Conservation (phyloP, 1,140 invertebrate species). For the Drosophila aff. region DNA sequence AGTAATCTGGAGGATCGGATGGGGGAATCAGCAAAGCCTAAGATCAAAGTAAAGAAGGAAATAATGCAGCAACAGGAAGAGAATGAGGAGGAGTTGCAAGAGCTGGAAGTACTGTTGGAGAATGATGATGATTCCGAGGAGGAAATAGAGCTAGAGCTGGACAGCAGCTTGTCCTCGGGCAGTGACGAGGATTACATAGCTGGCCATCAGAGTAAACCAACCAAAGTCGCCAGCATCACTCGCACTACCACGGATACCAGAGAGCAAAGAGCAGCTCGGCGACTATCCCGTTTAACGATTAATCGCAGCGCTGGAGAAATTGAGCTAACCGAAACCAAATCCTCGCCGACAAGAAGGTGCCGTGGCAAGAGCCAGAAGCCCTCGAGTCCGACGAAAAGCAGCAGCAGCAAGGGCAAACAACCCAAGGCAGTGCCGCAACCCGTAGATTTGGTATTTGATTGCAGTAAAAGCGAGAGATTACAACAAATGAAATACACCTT, state of each 20-base stretch:
- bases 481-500: slow-evolving; percentile 91
- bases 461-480: slow-evolving; percentile 75
- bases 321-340: slow-evolving; percentile 13
- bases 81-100: slow-evolving; percentile 23
- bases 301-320: slow-evolving; percentile 43
- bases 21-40: slow-evolving; percentile 65
- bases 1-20: slow-evolving; percentile 83
- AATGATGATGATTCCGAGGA: slow-evolving; percentile 26
- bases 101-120: slow-evolving; percentile 21
- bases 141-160: slow-evolving; percentile 47
- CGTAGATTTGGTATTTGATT: slow-evolving; percentile 63
- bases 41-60: slow-evolving; percentile 77
- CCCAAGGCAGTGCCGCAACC: slow-evolving; percentile 6
- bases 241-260: slow-evolving; percentile 40
- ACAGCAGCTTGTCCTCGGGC: slow-evolving; percentile 48
- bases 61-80: background rate
- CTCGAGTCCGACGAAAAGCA: slow-evolving; percentile 21
- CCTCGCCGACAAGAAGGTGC: slow-evolving; percentile 4
- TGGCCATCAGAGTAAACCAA: slow-evolving; percentile 11
- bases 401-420: slow-evolving; percentile 17
- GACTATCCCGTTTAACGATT: slow-evolving; percentile 56
- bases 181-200: slow-evolving; percentile 72
- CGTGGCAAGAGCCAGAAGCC: slow-evolving; percentile 27
- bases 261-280: slow-evolving; percentile 58
- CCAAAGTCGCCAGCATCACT: background rate